These are phyloP conservation scores for Thymelicus sylvestris DNA, from an alignment of 2,888 invertebrate species.

Conservation along the genomic window DNA sequence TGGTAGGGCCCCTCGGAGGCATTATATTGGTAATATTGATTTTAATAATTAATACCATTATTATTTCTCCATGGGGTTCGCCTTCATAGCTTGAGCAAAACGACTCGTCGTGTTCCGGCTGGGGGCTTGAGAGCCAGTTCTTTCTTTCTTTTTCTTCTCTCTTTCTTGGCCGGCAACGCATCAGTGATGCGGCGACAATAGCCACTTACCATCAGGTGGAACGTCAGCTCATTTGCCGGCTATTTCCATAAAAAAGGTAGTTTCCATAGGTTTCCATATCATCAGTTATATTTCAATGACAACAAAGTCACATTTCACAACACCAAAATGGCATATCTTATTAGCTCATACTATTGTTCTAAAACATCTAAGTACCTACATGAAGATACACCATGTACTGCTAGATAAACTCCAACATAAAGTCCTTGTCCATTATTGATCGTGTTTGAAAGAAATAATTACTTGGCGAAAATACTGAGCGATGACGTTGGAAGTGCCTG, in stretches of 20 bases:
- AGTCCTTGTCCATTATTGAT: not conserved
- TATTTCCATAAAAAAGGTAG: not conserved
- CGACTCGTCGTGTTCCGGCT: no score
- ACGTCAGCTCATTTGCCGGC: no score
- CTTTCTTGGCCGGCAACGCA: no score
- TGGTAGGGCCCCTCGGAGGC: no score
- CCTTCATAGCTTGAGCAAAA: no score
- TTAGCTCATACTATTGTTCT: not conserved
- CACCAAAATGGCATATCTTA: not conserved
- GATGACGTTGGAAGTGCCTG: not conserved
- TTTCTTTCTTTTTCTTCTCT: no score
- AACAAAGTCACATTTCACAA: not conserved
- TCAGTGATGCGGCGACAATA: no score
- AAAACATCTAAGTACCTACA: not conserved
- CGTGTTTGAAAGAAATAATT: not conserved
- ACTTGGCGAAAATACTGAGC: not conserved
- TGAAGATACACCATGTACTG: conserved; percentile 2
- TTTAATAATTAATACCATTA: no score
- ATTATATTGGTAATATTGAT: no score
- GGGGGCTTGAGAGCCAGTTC: no score
- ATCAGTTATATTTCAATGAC: not conserved
- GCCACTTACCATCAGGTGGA: no score
- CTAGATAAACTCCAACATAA: not conserved
- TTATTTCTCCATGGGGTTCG: no score
- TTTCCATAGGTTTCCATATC: not conserved